Conservation (phyloP, 2,797 vertebrate species). For the Ceryle rudis region DNA sequence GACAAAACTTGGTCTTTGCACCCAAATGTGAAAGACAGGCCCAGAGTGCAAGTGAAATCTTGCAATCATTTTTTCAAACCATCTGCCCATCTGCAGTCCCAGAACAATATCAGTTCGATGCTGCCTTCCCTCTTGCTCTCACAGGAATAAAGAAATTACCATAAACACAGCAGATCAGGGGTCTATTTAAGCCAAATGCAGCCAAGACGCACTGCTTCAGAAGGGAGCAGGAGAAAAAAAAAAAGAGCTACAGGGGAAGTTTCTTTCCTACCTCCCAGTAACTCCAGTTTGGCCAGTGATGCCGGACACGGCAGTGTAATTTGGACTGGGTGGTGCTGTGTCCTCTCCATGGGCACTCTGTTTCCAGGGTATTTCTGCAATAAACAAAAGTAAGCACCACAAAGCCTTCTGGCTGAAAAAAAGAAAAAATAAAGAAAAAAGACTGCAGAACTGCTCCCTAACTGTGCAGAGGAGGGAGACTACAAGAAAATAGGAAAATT, state of each 20-base stretch:
- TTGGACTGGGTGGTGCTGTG: not conserved
- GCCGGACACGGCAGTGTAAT: not conserved
- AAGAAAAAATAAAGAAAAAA: not conserved
- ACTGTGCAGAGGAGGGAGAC: not conserved
- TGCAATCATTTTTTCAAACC: slow-evolving; percentile 66
- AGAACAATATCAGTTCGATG: slow-evolving; percentile 64
- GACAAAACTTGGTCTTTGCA: slow-evolving; percentile 69
- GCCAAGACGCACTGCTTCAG: slow-evolving; percentile 41
- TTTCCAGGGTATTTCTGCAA: slow-evolving; percentile 24
- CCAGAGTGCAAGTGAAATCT: slow-evolving; percentile 71
- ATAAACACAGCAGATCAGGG: slow-evolving; percentile 70
- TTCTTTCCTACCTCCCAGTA: slow-evolving; percentile 33
- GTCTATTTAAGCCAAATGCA: slow-evolving; percentile 60
- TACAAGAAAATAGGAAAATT: slow-evolving; percentile 16
- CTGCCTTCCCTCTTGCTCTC: slow-evolving; percentile 45
- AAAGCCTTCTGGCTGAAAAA: not conserved
- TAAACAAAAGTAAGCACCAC: not conserved
- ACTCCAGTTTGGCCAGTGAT: slow-evolving; percentile 8
- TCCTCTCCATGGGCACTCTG: not conserved
- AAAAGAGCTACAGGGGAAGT: slow-evolving; percentile 4
- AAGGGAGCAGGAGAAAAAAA: not conserved
- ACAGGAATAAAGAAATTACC: slow-evolving; percentile 70
- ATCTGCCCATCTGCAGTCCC: slow-evolving; percentile 68
- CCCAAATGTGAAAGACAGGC: slow-evolving; percentile 73
- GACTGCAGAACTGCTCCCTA: not conserved